Conservation (phyloP, 1,140 invertebrate genomes). For the Scaptomyza graminum region DNA sequence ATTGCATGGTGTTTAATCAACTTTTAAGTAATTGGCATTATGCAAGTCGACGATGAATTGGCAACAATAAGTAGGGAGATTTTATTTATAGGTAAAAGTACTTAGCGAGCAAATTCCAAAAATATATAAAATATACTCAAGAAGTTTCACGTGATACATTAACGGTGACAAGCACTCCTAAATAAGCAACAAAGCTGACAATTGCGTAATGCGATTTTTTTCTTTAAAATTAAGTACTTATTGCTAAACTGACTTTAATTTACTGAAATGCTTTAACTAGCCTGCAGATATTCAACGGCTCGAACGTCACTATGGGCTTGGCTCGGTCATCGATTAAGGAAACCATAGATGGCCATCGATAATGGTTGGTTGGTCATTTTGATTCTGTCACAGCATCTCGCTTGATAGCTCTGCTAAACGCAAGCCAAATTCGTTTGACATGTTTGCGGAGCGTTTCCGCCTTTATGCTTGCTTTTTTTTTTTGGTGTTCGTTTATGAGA, state of each 20-base stretch:
- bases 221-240: too few relatives aligned
- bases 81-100: constrained; percentile 2
- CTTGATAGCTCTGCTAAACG: constrained; percentile 8
- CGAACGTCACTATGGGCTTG: constrained; percentile 23
- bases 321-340: constrained; percentile 31
- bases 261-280: too few relatives aligned
- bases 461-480: constrained; percentile 34
- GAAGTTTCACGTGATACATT: constrained; percentile 6
- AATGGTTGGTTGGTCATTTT: constrained; percentile 20
- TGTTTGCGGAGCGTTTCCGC: constrained; percentile 47
- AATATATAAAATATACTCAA: neutral
- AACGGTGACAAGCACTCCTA: constrained; percentile 5
- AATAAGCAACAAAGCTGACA: constrained; percentile 1
- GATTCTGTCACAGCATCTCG: constrained; percentile 27
- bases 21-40: neutral
- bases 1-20: constrained; percentile 1
- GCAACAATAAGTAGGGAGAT: neutral
- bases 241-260: too few relatives aligned
- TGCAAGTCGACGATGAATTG: constrained; percentile 7
- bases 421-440: constrained; percentile 46
- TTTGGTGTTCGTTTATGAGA: constrained; percentile 15
- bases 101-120: constrained; percentile 24
- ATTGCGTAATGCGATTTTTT: too few relatives aligned
- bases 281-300: constrained; percentile 28
- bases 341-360: constrained; percentile 34